These are phyloP conservation scores for Nomada fucata DNA, from an alignment of 2,888 invertebrate species.

Conservation along the genomic window DNA sequence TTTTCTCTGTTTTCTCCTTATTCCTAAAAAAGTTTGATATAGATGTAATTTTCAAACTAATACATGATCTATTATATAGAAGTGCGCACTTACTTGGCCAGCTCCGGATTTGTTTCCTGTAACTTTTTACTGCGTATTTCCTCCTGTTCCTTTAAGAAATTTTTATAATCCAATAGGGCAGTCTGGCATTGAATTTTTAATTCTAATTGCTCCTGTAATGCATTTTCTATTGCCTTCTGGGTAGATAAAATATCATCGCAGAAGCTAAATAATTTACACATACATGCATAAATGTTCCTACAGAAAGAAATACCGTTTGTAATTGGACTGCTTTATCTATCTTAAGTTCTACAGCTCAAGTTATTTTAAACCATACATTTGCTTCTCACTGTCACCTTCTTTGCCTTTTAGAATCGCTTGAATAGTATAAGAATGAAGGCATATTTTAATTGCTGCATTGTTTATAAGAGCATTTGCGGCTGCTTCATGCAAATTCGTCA, in stretches of 20 bases:
- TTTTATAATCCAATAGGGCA: constrained; percentile 61
- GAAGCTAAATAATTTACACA: constrained; percentile 60
- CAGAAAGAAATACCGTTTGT: constrained; percentile 21
- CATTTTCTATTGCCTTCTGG: constrained; percentile 54
- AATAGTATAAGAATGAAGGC: constrained; percentile 65
- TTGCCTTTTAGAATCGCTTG: constrained; percentile 56
- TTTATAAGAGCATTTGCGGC: constrained; percentile 56
- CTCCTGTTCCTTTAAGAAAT: constrained; percentile 69
- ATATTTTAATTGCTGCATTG: constrained; percentile 52
- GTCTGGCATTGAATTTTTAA: constrained; percentile 68
- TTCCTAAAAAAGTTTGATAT: constrained; percentile 55
- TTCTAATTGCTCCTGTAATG: constrained; percentile 50
- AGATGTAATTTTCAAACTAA: not conserved
- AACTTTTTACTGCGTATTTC: constrained; percentile 51
- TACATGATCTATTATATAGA: constrained; percentile 1
- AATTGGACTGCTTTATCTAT: not conserved
- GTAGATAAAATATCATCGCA: constrained; percentile 59
- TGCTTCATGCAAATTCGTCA: constrained; percentile 51
- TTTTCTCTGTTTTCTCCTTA: constrained; percentile 57
- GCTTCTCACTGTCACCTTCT: constrained; percentile 45
- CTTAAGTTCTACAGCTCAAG: not conserved
- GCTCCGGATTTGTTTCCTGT: constrained; percentile 68
- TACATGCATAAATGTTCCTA: constrained; percentile 62
- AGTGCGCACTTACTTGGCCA: constrained; percentile 62
- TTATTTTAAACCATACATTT: constrained; percentile 54